Evolutionary conservation across 2,888 invertebrate species (phyloP).

Genomic region (Biston betularia): DNA sequence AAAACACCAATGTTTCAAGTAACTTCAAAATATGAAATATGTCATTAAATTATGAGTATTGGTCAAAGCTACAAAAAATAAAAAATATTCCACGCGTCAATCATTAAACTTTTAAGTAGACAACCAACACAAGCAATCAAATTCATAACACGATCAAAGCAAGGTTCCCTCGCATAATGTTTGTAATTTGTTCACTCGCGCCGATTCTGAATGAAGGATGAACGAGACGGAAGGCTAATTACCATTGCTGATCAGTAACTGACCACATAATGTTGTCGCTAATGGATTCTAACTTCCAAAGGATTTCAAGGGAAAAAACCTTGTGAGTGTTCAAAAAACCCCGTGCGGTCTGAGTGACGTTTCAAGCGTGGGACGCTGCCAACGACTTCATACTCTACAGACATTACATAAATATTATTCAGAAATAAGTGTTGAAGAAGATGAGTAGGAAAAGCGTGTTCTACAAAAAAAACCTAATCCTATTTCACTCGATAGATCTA

Average conservation of each 20-base stretch:
- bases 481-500: too few relatives aligned
- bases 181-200: neutral
- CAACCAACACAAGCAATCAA: neutral
- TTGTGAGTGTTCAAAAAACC: slow-evolving; percentile 16
- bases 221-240: slow-evolving; percentile 12
- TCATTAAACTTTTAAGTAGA: neutral
- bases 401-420: neutral
- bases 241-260: slow-evolving; percentile 12
- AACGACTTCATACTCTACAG: neutral
- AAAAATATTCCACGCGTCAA: slow-evolving; percentile 11
- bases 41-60: too few relatives aligned
- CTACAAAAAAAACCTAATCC: too few relatives aligned
- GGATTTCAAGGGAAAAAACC: slow-evolving; percentile 11
- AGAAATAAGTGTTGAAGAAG: too few relatives aligned
- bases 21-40: too few relatives aligned
- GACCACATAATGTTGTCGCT: slow-evolving; percentile 8
- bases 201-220: neutral
- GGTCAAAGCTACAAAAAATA: neutral
- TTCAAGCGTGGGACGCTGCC: slow-evolving; percentile 7
- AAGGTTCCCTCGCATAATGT: neutral
- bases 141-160: neutral
- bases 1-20: too few relatives aligned
- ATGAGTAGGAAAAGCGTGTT: too few relatives aligned
- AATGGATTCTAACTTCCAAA: neutral
- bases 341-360: slow-evolving; percentile 3